Conservation (phyloP, 1,140 invertebrate species). For the Zaprionus tsacasi region DNA sequence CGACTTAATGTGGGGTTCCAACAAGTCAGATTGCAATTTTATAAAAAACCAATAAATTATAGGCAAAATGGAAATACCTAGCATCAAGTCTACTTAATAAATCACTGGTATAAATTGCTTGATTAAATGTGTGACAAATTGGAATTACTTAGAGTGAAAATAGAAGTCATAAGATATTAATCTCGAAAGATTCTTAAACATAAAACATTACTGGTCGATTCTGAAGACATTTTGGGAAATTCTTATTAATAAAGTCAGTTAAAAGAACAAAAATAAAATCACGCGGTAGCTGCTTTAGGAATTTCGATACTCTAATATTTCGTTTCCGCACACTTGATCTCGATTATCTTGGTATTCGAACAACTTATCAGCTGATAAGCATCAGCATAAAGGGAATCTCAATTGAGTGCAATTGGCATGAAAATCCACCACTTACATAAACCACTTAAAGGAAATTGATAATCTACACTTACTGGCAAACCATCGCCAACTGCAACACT, state of each 20-base stretch:
- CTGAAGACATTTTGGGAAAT: too few species aligned
- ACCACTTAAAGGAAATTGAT: not conserved
- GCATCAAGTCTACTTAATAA: slow-evolving; percentile 48
- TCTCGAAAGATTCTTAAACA: too few species aligned
- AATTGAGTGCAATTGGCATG: slow-evolving; percentile 29
- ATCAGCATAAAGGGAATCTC: slow-evolving; percentile 7
- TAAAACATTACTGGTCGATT: too few species aligned
- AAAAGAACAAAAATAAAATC: too few species aligned
- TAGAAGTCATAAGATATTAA: not conserved
- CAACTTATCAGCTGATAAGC: not conserved
- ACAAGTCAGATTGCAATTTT: slow-evolving; percentile 26
- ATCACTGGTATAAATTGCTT: slow-evolving; percentile 47
- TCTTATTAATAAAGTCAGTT: too few species aligned
- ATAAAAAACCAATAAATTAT: slow-evolving; percentile 66
- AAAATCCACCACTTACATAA: slow-evolving; percentile 54
- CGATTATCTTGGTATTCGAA: not conserved
- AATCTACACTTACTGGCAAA: slow-evolving; percentile 27
- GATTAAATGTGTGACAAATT: slow-evolving; percentile 58
- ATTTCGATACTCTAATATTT: not conserved
- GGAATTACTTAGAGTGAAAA: not conserved
- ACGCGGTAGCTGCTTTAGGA: too few species aligned
- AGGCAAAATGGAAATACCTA: slow-evolving; percentile 14
- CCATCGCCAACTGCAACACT: slow-evolving; percentile 54
- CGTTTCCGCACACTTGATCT: not conserved
- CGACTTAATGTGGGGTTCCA: slow-evolving; percentile 11